Conservation (phyloP, 37 sponge, comb jelly and placozoan species). For the Aplysina aerophoba region DNA sequence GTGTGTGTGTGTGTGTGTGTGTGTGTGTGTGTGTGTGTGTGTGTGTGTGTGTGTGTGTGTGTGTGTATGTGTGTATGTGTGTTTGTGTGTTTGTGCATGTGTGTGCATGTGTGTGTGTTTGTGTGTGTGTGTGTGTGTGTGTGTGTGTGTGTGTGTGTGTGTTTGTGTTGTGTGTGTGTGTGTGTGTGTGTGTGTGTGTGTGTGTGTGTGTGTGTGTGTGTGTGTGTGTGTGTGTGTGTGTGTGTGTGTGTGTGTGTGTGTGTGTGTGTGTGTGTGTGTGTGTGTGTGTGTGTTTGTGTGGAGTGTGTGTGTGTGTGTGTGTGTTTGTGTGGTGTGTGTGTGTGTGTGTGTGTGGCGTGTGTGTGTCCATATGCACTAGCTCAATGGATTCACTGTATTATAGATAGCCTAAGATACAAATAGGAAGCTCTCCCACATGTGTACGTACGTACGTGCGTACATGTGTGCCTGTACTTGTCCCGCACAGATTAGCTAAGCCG, state of each 20-base stretch:
- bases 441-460: not conserved
- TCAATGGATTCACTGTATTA: no score
- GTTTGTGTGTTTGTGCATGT: no score
- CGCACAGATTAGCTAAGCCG: conserved; percentile 34
- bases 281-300: not conserved
- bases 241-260: not conserved
- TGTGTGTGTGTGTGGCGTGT: no score
- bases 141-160: not conserved
- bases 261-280: not conserved
- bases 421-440: not conserved
- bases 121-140: not conserved
- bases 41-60: no score
- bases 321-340: no score
- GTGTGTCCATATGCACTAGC: no score
- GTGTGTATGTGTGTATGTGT: no score
- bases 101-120: no score
- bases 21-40: no score
- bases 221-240: not conserved
- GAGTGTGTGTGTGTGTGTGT: no score
- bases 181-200: not conserved
- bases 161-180: not conserved
- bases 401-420: not conserved
- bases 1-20: no score
- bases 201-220: not conserved
- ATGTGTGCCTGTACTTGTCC: not conserved